A percentile compares a stretch with the other conserved stretches of the same genome.
These are phyloP conservation scores for Oncorhynchus masou DNA, from an alignment of 2,113 vertebrate species.

Conservation along the genomic window DNA sequence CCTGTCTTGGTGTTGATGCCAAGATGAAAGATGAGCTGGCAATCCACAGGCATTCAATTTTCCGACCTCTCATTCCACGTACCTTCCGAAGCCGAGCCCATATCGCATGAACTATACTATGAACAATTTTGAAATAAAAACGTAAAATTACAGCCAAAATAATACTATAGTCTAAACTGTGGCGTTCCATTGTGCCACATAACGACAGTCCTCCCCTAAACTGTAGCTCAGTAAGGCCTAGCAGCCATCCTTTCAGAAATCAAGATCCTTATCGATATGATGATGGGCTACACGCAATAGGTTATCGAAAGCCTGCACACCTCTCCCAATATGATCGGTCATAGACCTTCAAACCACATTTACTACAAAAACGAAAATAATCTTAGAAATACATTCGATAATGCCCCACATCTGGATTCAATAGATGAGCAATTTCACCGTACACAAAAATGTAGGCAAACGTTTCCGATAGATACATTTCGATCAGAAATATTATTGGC, in stretches of 20 bases:
- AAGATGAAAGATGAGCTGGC: not conserved
- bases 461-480: not conserved
- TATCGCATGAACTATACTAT: not conserved
- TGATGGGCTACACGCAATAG: too few species aligned
- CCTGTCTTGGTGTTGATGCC: slow-evolving; percentile 9
- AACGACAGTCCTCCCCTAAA: not conserved
- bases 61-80: not conserved
- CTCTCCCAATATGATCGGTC: not conserved
- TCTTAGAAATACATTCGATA: not conserved
- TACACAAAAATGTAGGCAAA: not conserved
- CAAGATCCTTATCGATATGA: not conserved
- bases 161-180: too few species aligned
- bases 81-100: not conserved
- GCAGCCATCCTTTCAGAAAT: not conserved
- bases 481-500: too few species aligned
- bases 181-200: not conserved
- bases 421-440: not conserved
- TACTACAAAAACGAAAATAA: not conserved
- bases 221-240: not conserved
- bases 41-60: not conserved
- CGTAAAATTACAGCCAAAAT: too few species aligned
- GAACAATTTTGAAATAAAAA: not conserved
- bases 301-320: not conserved
- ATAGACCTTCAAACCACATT: not conserved
- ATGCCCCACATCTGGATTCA: not conserved